These are phyloP conservation scores for Thripadectes ignobilis DNA, from an alignment of 2,797 vertebrate species.

Conservation along the genomic window DNA sequence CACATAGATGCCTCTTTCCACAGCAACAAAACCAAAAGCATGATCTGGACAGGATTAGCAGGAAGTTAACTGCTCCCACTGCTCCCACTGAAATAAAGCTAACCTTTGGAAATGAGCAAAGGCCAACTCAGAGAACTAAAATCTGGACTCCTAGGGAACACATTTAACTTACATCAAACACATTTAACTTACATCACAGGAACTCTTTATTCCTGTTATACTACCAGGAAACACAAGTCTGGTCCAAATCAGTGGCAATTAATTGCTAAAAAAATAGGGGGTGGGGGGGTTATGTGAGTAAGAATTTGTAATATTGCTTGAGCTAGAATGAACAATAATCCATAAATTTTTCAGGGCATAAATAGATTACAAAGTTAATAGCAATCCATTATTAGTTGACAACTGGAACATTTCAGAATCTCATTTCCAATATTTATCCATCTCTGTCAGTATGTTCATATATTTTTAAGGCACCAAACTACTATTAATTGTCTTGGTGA, in stretches of 20 bases:
- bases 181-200: background rate
- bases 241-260: background rate
- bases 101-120: background rate
- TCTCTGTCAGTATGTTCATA: background rate
- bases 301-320: background rate
- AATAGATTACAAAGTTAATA: background rate
- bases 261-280: background rate
- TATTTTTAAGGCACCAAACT: background rate
- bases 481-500: background rate
- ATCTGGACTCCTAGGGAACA: background rate
- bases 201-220: background rate
- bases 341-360: background rate
- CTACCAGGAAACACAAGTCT: background rate
- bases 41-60: background rate
- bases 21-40: background rate
- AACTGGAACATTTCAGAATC: background rate
- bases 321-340: background rate
- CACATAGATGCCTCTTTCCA: background rate
- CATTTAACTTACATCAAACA: background rate
- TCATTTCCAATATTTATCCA: background rate
- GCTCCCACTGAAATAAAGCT: background rate
- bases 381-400: background rate
- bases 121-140: background rate
- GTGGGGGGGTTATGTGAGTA: accelerated
- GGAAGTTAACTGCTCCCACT: background rate